Evolutionary conservation across 2,113 vertebrate genomes (phyloP), one percentile per base, ranked within the genome.

Genomic region (Pseudorectes ferrugineus): DNA sequence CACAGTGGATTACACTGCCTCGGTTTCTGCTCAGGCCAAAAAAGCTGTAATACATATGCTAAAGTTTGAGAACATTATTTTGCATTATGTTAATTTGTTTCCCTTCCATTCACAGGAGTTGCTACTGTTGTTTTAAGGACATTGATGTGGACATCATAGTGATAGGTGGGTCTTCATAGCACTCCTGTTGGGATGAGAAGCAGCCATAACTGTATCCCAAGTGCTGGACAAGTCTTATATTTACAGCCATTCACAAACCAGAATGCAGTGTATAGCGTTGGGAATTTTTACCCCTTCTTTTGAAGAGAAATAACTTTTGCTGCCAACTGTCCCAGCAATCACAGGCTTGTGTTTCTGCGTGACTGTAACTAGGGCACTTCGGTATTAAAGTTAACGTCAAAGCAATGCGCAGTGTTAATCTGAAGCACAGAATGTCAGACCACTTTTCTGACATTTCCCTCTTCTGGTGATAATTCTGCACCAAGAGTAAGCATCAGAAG

Each of bases 41-140:
- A 52, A 14, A 82, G n/a, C 28, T 18, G 1, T n/a, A 42, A 28
- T 9, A 24, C 4, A 7, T 35, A 2, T 1, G 0, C 12, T 66
- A 0, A 48, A 66, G 23, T 48, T 66, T 58, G 35, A 55, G 33
- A 36, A 48, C 31, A 7, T 61, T 73, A 6, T 28, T 54, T 89
- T 61, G 14, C 10, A 3, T 45, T 58, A 8, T 1, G 2, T 58
- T 85, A 11, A 67, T 74, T 80, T 89, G 13, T 82, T 89, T 91
- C 20, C 29, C 4, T 93, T 91, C 35, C 4, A 1, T 85, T 85
- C 5, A 2, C 88, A 96, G 89, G n/a, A 72, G 10, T 84, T 92
- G 20, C 23, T 58, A 0, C 25, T 93, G 1, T 10, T 49, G 33
- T 33, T 76, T 40, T 74, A 63, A 92, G 23, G 26, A 66, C 35